Conservation (phyloP, 2,797 vertebrate genomes). For the Adelosebastes latens region DNA sequence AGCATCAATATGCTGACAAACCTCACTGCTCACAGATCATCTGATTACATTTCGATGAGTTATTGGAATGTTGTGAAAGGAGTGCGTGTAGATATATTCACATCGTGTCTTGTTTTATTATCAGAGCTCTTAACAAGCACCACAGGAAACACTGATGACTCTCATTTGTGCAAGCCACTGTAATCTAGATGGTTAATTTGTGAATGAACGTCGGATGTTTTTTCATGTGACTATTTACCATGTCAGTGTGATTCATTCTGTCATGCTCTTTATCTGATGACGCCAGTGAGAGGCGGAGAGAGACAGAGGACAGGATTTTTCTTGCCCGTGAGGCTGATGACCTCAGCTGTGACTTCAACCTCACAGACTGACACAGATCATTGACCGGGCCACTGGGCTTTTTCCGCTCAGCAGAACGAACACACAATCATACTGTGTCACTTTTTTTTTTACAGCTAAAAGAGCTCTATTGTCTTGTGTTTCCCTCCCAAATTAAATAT, state of each 20-base stretch:
- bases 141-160: background rate
- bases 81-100: background rate
- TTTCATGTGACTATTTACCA: background rate
- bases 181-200: background rate
- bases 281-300: slow-evolving; percentile 24
- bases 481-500: background rate
- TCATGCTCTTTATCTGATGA: slow-evolving; percentile 14
- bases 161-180: background rate
- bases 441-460: background rate
- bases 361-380: slow-evolving; percentile 51
- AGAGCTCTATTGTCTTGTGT: background rate
- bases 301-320: slow-evolving; percentile 39
- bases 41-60: background rate
- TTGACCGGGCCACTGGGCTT: slow-evolving; percentile 24
- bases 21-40: background rate
- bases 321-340: slow-evolving; percentile 59
- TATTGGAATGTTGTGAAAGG: background rate
- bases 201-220: background rate
- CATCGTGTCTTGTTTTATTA: background rate
- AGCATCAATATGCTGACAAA: background rate
- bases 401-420: slow-evolving; percentile 32
- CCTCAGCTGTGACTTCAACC: slow-evolving; percentile 62
- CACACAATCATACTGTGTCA: slow-evolving; percentile 4
- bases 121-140: background rate
- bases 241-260: slow-evolving; percentile 13